phyloP scores from a whole-genome alignment of 2,888 invertebrate species.

The Mermis nigrescens region DNA sequence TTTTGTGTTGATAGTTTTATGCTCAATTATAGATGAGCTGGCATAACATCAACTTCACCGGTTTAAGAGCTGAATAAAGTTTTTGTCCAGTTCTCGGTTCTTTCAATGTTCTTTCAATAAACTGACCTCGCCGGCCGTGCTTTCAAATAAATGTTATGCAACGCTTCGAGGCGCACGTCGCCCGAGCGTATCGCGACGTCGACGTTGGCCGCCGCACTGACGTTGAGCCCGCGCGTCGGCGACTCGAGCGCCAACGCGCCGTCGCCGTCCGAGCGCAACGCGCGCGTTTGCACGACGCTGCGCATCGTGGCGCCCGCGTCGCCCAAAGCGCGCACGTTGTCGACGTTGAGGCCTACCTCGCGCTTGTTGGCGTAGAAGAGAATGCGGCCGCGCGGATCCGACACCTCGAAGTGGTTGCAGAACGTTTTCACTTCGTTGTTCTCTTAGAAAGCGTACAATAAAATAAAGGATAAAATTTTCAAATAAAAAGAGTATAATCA shows the following conservation, averaged over 20 bases:
- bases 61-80: too few relatives aligned
- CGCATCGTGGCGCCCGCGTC: constrained; percentile 1
- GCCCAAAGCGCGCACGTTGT: constrained; percentile 29
- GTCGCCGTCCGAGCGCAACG: constrained; percentile 27
- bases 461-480: background rate
- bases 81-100: too few relatives aligned
- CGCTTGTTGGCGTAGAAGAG: constrained; percentile 29
- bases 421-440: constrained; percentile 1
- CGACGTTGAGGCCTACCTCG: constrained; percentile 29
- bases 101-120: too few relatives aligned
- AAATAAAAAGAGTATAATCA: background rate
- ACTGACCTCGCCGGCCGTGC: constrained; percentile 22
- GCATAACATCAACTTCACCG: too few relatives aligned
- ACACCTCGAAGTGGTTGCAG: constrained; percentile 21
- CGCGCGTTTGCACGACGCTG: constrained; percentile 24
- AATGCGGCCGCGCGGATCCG: constrained; percentile 22
- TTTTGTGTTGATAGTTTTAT: too few relatives aligned
- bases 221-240: constrained; percentile 29
- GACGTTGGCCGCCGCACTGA: constrained; percentile 33
- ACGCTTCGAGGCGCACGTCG: constrained; percentile 30
- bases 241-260: constrained; percentile 32
- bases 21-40: too few relatives aligned
- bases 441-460: background rate
- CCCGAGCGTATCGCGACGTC: constrained; percentile 32
- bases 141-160: constrained; percentile 31